Evolutionary conservation across 2,113 vertebrate genomes (phyloP).

Genomic region (Cheilinus undulatus): DNA sequence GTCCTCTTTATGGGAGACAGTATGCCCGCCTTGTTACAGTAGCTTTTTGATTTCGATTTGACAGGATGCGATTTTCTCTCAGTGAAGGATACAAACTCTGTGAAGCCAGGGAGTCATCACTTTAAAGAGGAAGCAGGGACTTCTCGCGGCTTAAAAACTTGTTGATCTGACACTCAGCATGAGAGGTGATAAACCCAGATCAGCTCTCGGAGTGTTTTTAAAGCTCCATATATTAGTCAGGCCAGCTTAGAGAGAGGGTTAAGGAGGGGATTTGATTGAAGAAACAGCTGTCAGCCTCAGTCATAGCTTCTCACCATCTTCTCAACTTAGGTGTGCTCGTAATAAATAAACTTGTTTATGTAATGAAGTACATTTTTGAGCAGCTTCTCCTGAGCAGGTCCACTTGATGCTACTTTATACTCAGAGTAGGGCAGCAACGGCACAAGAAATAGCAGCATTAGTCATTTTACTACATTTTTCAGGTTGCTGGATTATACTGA

Average conservation of each 20-base stretch:
- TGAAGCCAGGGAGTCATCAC: slow-evolving; percentile 25
- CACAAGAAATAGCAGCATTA: no score
- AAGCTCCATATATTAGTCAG: slow-evolving; percentile 54
- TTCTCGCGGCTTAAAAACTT: slow-evolving; percentile 51
- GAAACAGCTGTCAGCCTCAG: slow-evolving; percentile 33
- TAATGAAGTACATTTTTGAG: background rate
- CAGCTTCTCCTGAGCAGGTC: background rate
- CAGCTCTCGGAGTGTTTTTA: slow-evolving; percentile 52
- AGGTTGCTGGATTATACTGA: no score
- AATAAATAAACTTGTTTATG: no score
- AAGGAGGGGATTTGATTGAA: slow-evolving; percentile 41
- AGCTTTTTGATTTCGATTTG: slow-evolving; percentile 35
- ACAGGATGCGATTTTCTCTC: slow-evolving; percentile 37
- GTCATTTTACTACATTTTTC: no score
- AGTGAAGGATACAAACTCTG: slow-evolving; percentile 20
- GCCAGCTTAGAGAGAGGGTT: slow-evolving; percentile 46
- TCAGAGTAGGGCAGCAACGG: no score
- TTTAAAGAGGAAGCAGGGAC: slow-evolving; percentile 16
- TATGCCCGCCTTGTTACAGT: slow-evolving; percentile 17
- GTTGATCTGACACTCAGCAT: slow-evolving; percentile 57
- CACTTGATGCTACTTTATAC: background rate
- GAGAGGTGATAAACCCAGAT: slow-evolving; percentile 48
- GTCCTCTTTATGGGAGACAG: slow-evolving; percentile 27
- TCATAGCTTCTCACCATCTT: slow-evolving; percentile 7
- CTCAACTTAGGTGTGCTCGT: background rate